Evolutionary conservation across 2,113 vertebrate species (phyloP), one percentile per base, ranked within the genome.

Genomic region (Channa maculata): DNA sequence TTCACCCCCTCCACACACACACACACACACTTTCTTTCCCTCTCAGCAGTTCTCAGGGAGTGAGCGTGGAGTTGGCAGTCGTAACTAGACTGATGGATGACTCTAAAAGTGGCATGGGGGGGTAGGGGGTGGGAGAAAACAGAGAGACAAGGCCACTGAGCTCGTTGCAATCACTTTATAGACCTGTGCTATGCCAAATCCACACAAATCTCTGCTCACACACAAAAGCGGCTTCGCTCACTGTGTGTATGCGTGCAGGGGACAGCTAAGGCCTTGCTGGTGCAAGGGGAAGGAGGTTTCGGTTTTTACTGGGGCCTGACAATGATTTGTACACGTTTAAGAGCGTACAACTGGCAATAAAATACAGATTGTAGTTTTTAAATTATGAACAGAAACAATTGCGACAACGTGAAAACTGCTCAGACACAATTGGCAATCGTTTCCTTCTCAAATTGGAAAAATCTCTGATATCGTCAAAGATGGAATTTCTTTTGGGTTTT

Each of bases 81-180:
- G 71, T 82, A 89, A 92, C 87, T 70, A 91, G 90, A 91, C 89
- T 92, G 91, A 92, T 89, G 88, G 90, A 92, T 91, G 89, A 83
- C 79, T 91, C 79, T 63, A 79, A 87, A 80, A 80, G 80, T 86
- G 82, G 80, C 71, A 77, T 65, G 53, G 71, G 65, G 11, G 49
- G 37, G 39, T 34, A 51, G 9, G 5, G 51, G 69, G 59, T 0
- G 69, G 68, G 44, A 39, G 77, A 36, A 64, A 55, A 58, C 51
- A 33, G 64, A 36, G 67, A 72, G 81, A 66, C 73, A 84, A 82
- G 84, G 84, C 71, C 73, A 57, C 72, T 55, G 70, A 86, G 75
- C 79, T 79, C 72, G 84, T 50, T 61, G 80, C 74, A 75, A 88
- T 83, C 84, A 79, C 85, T 91, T 88, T 82, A 85, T 86, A 69